Evolutionary conservation across 2,888 invertebrate genomes (phyloP).

Genomic region (Masnerella sp.): DNA sequence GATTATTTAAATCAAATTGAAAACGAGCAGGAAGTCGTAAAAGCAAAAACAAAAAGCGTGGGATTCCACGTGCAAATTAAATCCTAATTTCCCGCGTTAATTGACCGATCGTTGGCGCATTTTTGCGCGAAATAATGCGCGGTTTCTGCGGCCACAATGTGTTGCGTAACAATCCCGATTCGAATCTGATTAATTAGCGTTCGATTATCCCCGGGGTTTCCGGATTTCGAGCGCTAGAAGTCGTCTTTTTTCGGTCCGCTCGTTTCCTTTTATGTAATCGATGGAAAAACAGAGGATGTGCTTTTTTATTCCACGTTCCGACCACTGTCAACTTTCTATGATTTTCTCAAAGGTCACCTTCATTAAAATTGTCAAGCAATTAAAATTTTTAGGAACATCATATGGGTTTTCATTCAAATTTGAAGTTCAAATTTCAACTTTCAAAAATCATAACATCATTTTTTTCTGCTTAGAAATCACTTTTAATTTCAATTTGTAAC

Average conservation of each 20-base stretch:
- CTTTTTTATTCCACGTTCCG: constrained; percentile 12
- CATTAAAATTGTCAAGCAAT: constrained; percentile 26
- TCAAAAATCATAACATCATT: too few relatives aligned
- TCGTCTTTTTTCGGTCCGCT: not conserved
- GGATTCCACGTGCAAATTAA: constrained; percentile 32
- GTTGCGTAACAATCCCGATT: constrained; percentile 29
- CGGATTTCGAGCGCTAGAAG: constrained; percentile 16
- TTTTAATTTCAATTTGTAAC: too few relatives aligned
- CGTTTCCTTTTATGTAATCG: constrained; percentile 36
- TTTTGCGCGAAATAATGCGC: too few relatives aligned
- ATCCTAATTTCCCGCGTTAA: constrained; percentile 8
- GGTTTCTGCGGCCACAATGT: not conserved
- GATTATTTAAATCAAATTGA: constrained; percentile 51
- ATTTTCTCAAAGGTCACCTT: constrained; percentile 34
- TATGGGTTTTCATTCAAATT: not conserved
- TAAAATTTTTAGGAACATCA: too few relatives aligned
- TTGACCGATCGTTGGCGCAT: too few relatives aligned
- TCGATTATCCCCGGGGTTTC: constrained; percentile 13
- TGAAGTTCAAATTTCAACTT: not conserved
- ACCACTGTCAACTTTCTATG: constrained; percentile 35
- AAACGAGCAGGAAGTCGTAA: constrained; percentile 38
- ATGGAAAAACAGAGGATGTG: constrained; percentile 10
- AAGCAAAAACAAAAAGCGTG: constrained; percentile 11
- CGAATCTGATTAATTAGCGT: constrained; percentile 21
- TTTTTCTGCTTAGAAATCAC: too few relatives aligned